Conservation (phyloP, 92 coral and sea anemone species). For the Epizoanthus fatuus region DNA sequence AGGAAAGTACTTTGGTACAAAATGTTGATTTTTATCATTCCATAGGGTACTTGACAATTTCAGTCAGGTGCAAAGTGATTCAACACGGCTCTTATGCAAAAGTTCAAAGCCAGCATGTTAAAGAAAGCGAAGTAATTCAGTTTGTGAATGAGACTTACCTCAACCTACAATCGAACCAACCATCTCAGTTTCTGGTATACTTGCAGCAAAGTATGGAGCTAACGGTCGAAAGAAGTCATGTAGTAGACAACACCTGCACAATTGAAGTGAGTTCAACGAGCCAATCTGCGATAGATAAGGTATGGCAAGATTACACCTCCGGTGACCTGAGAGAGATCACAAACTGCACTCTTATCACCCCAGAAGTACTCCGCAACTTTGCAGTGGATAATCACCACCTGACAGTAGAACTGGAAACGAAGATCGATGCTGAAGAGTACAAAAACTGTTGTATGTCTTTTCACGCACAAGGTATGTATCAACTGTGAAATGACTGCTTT, state of each 20-base stretch:
- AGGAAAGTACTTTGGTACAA: too few relatives aligned
- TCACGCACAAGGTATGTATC: background rate
- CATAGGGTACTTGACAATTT: slow-evolving; percentile 18
- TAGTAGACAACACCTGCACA: background rate
- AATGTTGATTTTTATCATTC: too few relatives aligned
- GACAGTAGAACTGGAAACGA: background rate
- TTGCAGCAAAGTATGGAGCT: background rate
- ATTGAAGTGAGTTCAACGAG: slow-evolving; percentile 13
- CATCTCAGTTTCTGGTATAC: slow-evolving; percentile 8
- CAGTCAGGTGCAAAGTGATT: slow-evolving; percentile 7
- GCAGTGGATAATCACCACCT: background rate
- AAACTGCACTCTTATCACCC: background rate
- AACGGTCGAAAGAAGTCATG: background rate
- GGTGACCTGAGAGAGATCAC: slow-evolving; percentile 4
- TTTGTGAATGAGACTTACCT: background rate
- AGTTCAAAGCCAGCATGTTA: background rate
- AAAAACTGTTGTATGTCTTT: slow-evolving; percentile 10
- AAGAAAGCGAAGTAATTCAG: background rate
- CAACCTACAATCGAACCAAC: background rate
- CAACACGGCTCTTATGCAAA: background rate
- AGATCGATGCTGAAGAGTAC: slow-evolving; percentile 31
- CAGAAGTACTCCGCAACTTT: background rate
- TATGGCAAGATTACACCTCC: slow-evolving; percentile 4
- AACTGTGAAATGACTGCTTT: background rate
- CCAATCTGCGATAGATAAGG: background rate